These are phyloP conservation scores for Sebastes glaucus DNA, from an alignment of 2,797 vertebrate genomes.

Conservation along the genomic window DNA sequence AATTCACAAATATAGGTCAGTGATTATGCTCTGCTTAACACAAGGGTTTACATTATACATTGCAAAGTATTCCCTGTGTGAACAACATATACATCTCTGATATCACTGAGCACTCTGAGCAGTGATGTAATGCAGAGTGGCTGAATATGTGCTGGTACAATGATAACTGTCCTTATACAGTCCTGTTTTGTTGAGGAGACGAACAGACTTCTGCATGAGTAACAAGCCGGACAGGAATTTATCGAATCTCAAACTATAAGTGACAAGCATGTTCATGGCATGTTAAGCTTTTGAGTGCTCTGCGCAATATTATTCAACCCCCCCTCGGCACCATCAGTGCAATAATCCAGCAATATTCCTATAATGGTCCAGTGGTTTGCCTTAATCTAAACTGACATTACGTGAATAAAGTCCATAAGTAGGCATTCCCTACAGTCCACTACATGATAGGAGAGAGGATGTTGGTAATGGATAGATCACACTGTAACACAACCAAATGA, in stretches of 20 bases:
- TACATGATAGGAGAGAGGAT: neutral
- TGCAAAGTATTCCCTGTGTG: constrained; percentile 13
- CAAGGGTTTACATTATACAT: constrained; percentile 63
- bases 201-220: neutral
- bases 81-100: constrained; percentile 19
- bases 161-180: constrained; percentile 1
- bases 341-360: constrained; percentile 61
- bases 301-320: neutral
- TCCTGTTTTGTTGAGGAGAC: neutral
- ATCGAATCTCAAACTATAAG: constrained; percentile 11
- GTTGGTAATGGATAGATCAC: constrained; percentile 7
- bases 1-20: constrained; percentile 74
- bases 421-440: neutral
- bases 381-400: constrained; percentile 52
- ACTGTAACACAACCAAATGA: neutral
- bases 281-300: constrained; percentile 68
- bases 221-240: neutral
- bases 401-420: constrained; percentile 48
- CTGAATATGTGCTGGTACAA: neutral
- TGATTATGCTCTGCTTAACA: constrained; percentile 50
- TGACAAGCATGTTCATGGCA: constrained; percentile 32
- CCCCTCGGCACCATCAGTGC: constrained; percentile 20
- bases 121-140: constrained; percentile 2
- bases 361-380: constrained; percentile 49
- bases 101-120: neutral